Percentiles rank a stretch among this genome's conserved stretches.
These are phyloP conservation scores for Bagarius yarrelli DNA, from an alignment of 2,113 vertebrate species.

Conservation along the genomic window DNA sequence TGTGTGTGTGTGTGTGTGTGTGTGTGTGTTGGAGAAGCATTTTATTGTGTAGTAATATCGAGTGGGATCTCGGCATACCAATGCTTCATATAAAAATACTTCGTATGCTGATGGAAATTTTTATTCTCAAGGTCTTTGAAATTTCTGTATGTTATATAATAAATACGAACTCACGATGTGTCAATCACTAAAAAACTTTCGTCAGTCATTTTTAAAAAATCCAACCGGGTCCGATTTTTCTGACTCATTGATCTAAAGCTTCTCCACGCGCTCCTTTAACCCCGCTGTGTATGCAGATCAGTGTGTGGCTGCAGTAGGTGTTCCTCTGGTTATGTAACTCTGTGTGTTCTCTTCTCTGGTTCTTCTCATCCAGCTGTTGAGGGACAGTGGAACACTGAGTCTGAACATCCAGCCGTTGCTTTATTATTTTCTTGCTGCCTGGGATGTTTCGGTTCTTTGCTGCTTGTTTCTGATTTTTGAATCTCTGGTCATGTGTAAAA, in stretches of 20 bases:
- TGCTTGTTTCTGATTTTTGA: neutral
- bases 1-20: too few relatives aligned
- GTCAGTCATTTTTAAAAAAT: too few relatives aligned
- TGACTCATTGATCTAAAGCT: neutral
- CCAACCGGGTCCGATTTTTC: too few relatives aligned
- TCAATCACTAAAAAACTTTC: too few relatives aligned
- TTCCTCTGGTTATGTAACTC: constrained; percentile 1
- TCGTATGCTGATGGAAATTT: too few relatives aligned
- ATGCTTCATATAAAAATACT: too few relatives aligned
- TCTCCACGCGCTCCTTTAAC: neutral
- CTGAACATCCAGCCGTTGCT: neutral
- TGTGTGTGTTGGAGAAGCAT: too few relatives aligned
- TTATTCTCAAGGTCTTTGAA: too few relatives aligned
- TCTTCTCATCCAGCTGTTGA: neutral
- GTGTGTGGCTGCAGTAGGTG: neutral
- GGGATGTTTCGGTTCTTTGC: neutral
- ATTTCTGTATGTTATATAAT: too few relatives aligned
- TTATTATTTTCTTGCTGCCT: neutral
- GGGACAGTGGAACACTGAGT: neutral
- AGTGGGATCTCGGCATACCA: too few relatives aligned
- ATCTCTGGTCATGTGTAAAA: neutral
- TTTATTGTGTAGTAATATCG: too few relatives aligned
- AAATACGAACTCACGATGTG: too few relatives aligned
- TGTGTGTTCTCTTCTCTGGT: neutral
- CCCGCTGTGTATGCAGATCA: neutral